Evolutionary conservation across 2,888 invertebrate species (phyloP), one percentile per base, ranked within the genome.

Genomic region (Carabus problematicus): DNA sequence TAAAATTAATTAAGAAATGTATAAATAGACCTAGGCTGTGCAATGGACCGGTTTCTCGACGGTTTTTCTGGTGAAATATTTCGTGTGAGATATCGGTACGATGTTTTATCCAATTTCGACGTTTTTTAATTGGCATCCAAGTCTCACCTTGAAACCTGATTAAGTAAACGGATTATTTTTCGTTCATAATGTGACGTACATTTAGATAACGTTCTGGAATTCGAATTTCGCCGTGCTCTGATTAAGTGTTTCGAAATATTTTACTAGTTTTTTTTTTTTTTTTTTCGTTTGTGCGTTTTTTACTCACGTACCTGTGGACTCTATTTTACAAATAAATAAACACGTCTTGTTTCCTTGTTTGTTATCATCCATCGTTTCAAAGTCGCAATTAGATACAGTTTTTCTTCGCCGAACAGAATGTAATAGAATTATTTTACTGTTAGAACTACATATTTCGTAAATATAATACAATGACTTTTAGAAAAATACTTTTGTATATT

Each of bases 71-170:
- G 59, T 66, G 59, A 66, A 59, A 67, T 67, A 55, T 61, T 68
- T 68, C 29, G 68, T 68, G 68, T 69, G 69, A 69, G 69, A 69
- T 69, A 69, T 69, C 69, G 62, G 69, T 43, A 54, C 68, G 68
- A 54, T 52, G 42, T 68, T 69, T 69, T 58, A 60, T 67, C 67
- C 60, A 55, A 60, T 67, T 67, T 67, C 42, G 60, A 67, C 49
- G 66, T 67, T 60, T 67, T 67, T 60, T 67, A 67, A 67, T 67
- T 67, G 67, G 66, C 39, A 49, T 39, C 66, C 58, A 58, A 49
- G 42, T 67, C 67, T 67, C 58, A 66, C 59, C 42, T 54, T 60
- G 49, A 55, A 9, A 42, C 58, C 49, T 66, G 58, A 49, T 66
- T 66, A 66, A 66, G 18, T 49, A 59, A 66, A 66, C 66, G 47